These are phyloP conservation scores for Sciaenops ocellatus DNA, from an alignment of 2,797 vertebrate genomes.

Conservation along the genomic window DNA sequence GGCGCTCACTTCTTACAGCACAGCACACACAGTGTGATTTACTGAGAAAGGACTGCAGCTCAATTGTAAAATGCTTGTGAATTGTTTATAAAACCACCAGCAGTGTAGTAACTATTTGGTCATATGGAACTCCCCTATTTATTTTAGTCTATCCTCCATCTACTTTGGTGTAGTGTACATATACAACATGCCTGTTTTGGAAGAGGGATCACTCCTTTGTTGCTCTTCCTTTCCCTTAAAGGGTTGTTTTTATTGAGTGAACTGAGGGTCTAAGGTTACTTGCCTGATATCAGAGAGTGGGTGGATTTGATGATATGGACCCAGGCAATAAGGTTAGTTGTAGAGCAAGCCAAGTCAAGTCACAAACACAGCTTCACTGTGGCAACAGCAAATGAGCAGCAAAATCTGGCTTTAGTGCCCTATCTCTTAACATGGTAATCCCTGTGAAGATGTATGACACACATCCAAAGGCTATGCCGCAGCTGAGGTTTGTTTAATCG, in stretches of 20 bases:
- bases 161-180: neutral
- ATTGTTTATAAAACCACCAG: conserved; percentile 12
- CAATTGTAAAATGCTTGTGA: neutral
- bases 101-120: neutral
- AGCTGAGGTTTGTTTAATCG: conserved; percentile 61
- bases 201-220: too few relatives aligned
- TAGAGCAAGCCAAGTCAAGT: too few relatives aligned
- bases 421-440: conserved; percentile 45
- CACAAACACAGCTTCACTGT: conserved; percentile 11
- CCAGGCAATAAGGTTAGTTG: neutral
- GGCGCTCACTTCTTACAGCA: conserved; percentile 54
- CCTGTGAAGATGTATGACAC: conserved; percentile 50
- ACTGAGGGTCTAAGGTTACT: neutral
- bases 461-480: conserved; percentile 49
- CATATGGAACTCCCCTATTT: neutral
- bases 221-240: neutral
- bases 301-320: too few relatives aligned
- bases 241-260: neutral
- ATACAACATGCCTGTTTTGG: neutral
- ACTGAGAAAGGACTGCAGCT: neutral
- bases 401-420: conserved; percentile 18
- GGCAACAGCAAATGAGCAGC: conserved; percentile 34
- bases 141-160: neutral
- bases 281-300: too few relatives aligned
- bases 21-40: neutral